A percentile compares a stretch with the other conserved stretches of the same genome.
Conservation (phyloP, 2,113 vertebrate genomes). For the Dryoscopus gambensis region DNA sequence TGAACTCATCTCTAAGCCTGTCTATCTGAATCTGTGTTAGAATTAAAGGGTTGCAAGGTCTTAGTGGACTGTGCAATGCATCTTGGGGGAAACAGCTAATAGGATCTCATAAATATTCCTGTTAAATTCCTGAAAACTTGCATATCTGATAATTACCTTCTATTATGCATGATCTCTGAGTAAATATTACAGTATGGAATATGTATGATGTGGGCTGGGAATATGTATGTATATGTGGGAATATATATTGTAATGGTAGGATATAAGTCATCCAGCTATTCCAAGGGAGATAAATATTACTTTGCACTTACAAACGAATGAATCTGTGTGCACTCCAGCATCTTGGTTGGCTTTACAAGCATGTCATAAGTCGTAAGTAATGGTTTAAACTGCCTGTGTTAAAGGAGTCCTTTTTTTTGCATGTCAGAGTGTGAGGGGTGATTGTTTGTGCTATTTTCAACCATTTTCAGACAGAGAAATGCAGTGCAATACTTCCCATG, state of each 20-base stretch:
- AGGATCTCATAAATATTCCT: not conserved
- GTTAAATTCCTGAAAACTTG: not conserved
- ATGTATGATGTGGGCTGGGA: not conserved
- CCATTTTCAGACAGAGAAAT: conserved; percentile 1
- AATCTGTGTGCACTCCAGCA: not conserved
- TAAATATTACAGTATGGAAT: not conserved
- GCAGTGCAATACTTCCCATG: not conserved
- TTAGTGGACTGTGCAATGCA: not conserved
- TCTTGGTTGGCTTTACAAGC: not conserved
- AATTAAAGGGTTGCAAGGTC: not conserved
- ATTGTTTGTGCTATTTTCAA: not conserved
- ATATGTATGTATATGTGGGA: not conserved
- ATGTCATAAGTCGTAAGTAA: not conserved
- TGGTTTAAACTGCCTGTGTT: not conserved
- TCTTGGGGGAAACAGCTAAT: not conserved
- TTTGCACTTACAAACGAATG: not conserved
- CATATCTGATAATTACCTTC: not conserved
- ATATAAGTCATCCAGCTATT: not conserved
- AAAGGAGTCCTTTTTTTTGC: not conserved
- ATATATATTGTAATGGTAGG: not conserved
- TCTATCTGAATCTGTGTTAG: not conserved
- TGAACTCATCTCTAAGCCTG: not conserved
- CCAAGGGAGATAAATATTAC: not conserved
- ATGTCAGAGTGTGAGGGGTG: not conserved
- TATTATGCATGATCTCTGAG: not conserved